Conservation (phyloP, 2,113 vertebrate species). For the Cheilinus undulatus region DNA sequence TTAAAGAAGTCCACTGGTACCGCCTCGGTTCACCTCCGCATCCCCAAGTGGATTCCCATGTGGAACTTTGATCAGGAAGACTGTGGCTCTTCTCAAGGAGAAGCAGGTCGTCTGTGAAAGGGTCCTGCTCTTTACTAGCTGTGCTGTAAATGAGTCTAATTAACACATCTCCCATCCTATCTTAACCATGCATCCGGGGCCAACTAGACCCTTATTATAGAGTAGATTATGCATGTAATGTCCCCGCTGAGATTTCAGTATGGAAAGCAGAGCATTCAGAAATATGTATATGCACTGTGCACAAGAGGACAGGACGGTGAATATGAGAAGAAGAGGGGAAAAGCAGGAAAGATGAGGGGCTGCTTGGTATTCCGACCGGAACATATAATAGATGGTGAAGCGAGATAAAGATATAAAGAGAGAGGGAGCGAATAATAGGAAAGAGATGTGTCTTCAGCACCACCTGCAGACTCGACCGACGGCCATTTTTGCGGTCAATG, state of each 20-base stretch:
- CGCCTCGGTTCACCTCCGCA: conserved; percentile 46
- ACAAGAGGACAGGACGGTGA: conserved; percentile 29
- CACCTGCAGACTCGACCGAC: conserved; percentile 74
- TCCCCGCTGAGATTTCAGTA: conserved; percentile 68
- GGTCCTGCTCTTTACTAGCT: conserved; percentile 71
- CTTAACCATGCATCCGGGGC: conserved; percentile 67
- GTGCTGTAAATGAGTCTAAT: conserved; percentile 76
- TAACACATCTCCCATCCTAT: conserved; percentile 69
- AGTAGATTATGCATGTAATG: conserved; percentile 76
- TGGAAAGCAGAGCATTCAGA: conserved; percentile 43
- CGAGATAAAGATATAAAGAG: conserved; percentile 58
- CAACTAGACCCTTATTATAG: conserved; percentile 70
- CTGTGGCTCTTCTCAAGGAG: conserved; percentile 64
- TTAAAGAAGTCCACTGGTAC: conserved; percentile 37
- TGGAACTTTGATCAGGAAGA: conserved; percentile 63
- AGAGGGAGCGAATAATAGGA: conserved; percentile 30
- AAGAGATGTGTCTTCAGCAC: conserved; percentile 59
- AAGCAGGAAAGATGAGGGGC: conserved; percentile 32
- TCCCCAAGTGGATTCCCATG: conserved; percentile 29
- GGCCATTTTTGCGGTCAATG: conserved; percentile 80
- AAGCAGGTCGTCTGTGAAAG: conserved; percentile 71
- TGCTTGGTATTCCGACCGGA: conserved; percentile 66
- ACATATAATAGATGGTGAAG: conserved; percentile 55
- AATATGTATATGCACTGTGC: conserved; percentile 18
- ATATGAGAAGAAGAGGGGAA: conserved; percentile 4